These are phyloP conservation scores for Diplazon laetatorius DNA, from an alignment of 2,888 invertebrate species.

Conservation along the genomic window DNA sequence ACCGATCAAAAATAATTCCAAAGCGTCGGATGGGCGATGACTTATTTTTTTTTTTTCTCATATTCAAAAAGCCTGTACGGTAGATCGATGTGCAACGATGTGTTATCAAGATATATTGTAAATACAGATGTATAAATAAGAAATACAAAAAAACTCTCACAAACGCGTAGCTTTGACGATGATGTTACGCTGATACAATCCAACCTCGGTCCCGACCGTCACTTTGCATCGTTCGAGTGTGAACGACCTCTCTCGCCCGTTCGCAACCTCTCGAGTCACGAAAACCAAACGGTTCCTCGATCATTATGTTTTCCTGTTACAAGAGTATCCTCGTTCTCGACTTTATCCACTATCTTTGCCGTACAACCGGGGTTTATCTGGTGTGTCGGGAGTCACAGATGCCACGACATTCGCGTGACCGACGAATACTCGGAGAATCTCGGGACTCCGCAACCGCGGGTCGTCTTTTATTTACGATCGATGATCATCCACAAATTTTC, in stretches of 20 bases:
- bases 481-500: too few relatives aligned
- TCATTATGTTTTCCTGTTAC: slow-evolving; percentile 73
- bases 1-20: slow-evolving; percentile 13
- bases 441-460: slow-evolving; percentile 14
- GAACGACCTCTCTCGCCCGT: slow-evolving; percentile 31
- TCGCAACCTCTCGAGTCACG: slow-evolving; percentile 7
- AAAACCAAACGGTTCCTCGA: slow-evolving; percentile 63
- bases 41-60: slow-evolving; percentile 63
- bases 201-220: slow-evolving; percentile 1
- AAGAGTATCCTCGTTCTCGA: slow-evolving; percentile 76
- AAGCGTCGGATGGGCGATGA: slow-evolving; percentile 65
- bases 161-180: slow-evolving; percentile 21
- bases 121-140: slow-evolving; percentile 74
- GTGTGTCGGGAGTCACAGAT: slow-evolving; percentile 30
- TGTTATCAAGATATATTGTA: slow-evolving; percentile 72
- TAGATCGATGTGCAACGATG: slow-evolving; percentile 53
- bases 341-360: slow-evolving; percentile 75
- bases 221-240: slow-evolving; percentile 43
- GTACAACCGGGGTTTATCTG: slow-evolving; percentile 62
- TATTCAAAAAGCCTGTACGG: too few relatives aligned
- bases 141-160: too few relatives aligned
- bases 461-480: too few relatives aligned
- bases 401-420: slow-evolving; percentile 50
- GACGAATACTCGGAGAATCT: slow-evolving; percentile 45
- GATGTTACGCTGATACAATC: slow-evolving; percentile 25